Evolutionary conservation across 1,140 invertebrate genomes (phyloP), one percentile per base, ranked within the genome.

Genomic region (Scaptomyza montana): DNA sequence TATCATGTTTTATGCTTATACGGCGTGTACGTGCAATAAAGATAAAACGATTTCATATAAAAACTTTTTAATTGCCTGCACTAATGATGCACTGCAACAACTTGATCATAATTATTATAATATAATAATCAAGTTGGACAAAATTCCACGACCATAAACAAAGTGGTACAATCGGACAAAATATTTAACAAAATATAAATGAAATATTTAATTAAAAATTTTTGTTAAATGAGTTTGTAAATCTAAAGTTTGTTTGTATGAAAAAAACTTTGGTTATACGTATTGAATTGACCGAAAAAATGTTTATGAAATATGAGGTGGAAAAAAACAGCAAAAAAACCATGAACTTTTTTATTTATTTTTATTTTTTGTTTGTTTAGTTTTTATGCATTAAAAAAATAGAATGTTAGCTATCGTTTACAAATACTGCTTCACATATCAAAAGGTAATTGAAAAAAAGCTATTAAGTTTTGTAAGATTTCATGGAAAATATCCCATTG

Each of bases 61-160:
- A 87, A 89, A 87, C 77, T 89, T 89, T 89, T 89, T 89, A 89
- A 89, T 89, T 89, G 84, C 84, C 84, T 89, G 84, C 84, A 89
- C 84, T 89, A 89, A 89, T 89, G 84, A 89, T 89, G 84, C 84
- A 89, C 73, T 89, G 85, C 79, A 84, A 78, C 66, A 84, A 89
- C 84, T 80, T 89, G 84, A 89, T 74, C 66, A 51, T 70, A 47
- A 64, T 84, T 84, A 89, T 47, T 33, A 59, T 47, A 47, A 47
- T 47, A 47, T 70, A 54, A 59, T 89, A 84, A 87, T 89, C 76
- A 84, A 80, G 70, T 69, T 78, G 56, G 63, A 61, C 76, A 67
- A 36, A 69, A 80, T 75, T 59, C 59, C 70, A 62, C 63, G 62
- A 47, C 75, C 45, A 70, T 25, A 46, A n/a, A 36, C 33, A 43